Evolutionary conservation across 2,797 vertebrate species (phyloP).

Genomic region (Nyctalus aviator): DNA sequence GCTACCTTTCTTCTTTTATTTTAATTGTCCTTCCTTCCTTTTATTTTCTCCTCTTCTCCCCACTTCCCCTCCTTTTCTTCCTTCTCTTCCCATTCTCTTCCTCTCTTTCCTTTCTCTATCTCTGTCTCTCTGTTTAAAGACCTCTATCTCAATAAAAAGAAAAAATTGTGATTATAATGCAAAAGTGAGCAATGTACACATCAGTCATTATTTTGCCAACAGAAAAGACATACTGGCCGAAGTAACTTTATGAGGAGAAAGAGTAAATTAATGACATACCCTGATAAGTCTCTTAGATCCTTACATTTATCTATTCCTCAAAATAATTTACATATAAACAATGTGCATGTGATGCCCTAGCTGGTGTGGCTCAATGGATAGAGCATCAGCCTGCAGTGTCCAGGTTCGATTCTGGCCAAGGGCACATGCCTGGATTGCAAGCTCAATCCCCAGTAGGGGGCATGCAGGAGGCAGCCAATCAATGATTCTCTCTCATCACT

Average conservation of each 20-base stretch:
- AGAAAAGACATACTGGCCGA: not conserved
- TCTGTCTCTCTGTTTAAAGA: not conserved
- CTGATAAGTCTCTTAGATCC: not conserved
- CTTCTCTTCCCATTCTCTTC: not conserved
- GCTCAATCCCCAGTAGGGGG: too few species aligned
- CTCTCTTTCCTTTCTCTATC: not conserved
- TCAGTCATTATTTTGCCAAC: not conserved
- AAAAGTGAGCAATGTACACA: constrained; percentile 14
- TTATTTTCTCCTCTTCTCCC: not conserved
- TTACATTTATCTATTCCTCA: not conserved
- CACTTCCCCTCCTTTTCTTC: not conserved
- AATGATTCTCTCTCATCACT: too few species aligned
- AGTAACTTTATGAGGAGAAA: not conserved
- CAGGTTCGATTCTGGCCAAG: too few species aligned
- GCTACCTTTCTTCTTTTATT: not conserved
- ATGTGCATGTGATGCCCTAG: not conserved
- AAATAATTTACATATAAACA: not conserved
- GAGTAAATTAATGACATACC: not conserved
- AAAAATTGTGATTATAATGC: not conserved
- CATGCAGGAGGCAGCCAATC: too few species aligned
- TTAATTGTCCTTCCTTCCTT: not conserved
- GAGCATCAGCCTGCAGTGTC: too few species aligned
- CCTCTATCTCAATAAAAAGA: not conserved
- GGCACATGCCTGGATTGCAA: too few species aligned
- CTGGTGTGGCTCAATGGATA: too few species aligned